phyloP scores from a whole-genome alignment of 1,140 invertebrate species.

The Eriocheir sinensis region DNA sequence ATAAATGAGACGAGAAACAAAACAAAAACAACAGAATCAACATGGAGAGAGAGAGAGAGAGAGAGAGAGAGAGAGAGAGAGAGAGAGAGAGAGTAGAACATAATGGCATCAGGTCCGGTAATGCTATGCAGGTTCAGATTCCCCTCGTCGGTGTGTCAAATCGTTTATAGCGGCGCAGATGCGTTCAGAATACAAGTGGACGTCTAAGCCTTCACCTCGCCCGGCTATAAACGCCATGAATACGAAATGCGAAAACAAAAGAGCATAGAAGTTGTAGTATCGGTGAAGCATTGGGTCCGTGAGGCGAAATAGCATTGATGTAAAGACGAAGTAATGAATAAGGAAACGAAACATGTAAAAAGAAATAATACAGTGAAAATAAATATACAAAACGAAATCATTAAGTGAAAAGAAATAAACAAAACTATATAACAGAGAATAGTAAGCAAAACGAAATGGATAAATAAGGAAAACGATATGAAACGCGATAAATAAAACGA shows the following conservation, averaged over 20 bases:
- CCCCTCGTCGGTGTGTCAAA: background rate
- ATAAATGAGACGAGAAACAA: no score
- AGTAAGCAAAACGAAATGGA: background rate
- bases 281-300: no score
- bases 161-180: constrained; percentile 11
- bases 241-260: constrained; percentile 15
- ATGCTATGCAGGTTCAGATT: constrained; percentile 3
- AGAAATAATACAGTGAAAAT: background rate
- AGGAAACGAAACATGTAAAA: background rate
- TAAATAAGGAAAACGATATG: no score
- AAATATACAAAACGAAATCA: background rate
- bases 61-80: no score
- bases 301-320: no score
- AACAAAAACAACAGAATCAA: no score
- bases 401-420: background rate
- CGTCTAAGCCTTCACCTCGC: background rate
- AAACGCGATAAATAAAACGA: no score
- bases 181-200: constrained; percentile 23
- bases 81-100: background rate
- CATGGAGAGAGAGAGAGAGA: no score
- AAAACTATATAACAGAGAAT: background rate
- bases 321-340: no score
- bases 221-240: constrained; percentile 13
- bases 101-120: background rate
- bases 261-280: background rate